Evolutionary conservation across 1,140 invertebrate species (phyloP).

Genomic region (Caenorhabditis tropicalis): DNA sequence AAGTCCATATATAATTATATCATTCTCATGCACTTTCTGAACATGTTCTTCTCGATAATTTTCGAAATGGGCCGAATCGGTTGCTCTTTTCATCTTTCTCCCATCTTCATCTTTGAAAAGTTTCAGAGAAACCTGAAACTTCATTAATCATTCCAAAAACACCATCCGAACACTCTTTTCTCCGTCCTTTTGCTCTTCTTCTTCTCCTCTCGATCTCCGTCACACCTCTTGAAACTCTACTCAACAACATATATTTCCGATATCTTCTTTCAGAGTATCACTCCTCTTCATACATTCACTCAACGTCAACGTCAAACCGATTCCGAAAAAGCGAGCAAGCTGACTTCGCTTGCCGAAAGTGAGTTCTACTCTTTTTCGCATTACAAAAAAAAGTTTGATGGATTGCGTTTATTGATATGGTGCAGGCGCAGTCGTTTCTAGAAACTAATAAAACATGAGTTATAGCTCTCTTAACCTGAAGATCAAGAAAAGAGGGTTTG

Average conservation of each 20-base stretch:
- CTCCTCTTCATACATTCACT: background rate
- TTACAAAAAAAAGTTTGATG: background rate
- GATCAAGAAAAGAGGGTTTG: background rate
- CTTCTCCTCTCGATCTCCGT: background rate
- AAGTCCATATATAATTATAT: too few species aligned
- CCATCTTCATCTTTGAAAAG: background rate
- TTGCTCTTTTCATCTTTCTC: background rate
- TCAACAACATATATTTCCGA: background rate
- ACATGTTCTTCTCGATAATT: background rate
- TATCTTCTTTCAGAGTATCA: slow-evolving; percentile 38
- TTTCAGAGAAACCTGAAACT: background rate
- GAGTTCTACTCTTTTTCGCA: background rate
- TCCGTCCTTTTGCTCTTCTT: background rate
- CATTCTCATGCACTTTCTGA: too few species aligned
- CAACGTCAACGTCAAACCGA: slow-evolving; percentile 13
- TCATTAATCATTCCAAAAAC: slow-evolving; percentile 4
- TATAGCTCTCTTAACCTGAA: background rate
- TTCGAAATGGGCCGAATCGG: background rate
- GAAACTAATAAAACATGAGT: background rate
- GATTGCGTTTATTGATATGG: background rate
- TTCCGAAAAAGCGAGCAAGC: background rate
- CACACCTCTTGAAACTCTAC: background rate
- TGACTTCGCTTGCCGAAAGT: background rate
- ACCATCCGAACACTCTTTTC: background rate
- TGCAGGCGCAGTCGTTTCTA: background rate